A percentile compares a stretch with the other conserved stretches of the same genome.
Conservation (phyloP, 1,140 invertebrate genomes). For the Drosophila melanogaster region Release_6_plus_ISO1_MT NC_004354.4:3895501-3896000, state of each 20-base stretch:
- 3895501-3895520: neutral
- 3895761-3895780: neutral
- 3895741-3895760: neutral
- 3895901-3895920: conserved; percentile 74
- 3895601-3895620: neutral
- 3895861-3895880: conserved; percentile 74
- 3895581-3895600: conserved; percentile 3
- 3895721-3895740: too few relatives aligned
- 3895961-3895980: conserved; percentile 34
- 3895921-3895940: conserved; percentile 76
- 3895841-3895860: conserved; percentile 82
- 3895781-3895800: conserved; percentile 47
- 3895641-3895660: conserved; percentile 6
- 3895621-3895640: conserved; percentile 4
- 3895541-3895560: neutral
- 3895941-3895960: conserved; percentile 77
- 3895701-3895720: too few relatives aligned
- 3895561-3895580: too few relatives aligned
- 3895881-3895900: conserved; percentile 73
- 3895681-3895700: neutral
- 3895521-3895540: neutral
- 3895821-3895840: conserved; percentile 66
- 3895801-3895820: neutral
- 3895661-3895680: conserved; percentile 3
- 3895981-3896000: conserved; percentile 19